Percentiles rank a stretch among this genome's conserved stretches.
Conservation (phyloP, 2,797 vertebrate species). For the Sciurus vulgaris region DNA sequence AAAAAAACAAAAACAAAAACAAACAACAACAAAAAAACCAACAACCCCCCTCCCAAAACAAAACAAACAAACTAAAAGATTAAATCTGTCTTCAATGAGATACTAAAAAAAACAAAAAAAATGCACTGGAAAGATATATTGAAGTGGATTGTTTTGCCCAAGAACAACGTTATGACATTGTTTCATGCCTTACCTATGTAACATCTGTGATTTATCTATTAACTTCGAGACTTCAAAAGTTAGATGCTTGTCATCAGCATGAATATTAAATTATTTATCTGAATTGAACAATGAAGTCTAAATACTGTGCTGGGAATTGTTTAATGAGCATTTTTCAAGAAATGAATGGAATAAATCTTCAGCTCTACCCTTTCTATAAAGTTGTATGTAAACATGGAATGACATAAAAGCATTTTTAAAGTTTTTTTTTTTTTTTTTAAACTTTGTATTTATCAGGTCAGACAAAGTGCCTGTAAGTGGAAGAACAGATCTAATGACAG, state of each 20-base stretch:
- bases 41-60: too few relatives aligned
- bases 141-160: background rate
- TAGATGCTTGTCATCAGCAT: background rate
- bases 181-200: background rate
- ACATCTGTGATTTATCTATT: background rate
- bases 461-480: background rate
- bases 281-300: background rate
- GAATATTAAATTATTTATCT: conserved; percentile 15
- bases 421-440: background rate
- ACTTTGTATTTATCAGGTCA: conserved; percentile 19
- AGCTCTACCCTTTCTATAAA: background rate
- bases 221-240: conserved; percentile 19
- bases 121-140: background rate
- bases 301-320: background rate
- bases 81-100: background rate
- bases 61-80: background rate
- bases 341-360: background rate
- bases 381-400: background rate
- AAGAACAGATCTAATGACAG: background rate
- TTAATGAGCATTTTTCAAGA: background rate
- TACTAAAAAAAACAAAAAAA: background rate
- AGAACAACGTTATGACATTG: background rate
- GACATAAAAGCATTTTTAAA: background rate
- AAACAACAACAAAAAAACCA: too few relatives aligned
- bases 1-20: too few relatives aligned